phyloP scores from a whole-genome alignment of 2,888 invertebrate species.

The Margaritifera margaritifera region DNA sequence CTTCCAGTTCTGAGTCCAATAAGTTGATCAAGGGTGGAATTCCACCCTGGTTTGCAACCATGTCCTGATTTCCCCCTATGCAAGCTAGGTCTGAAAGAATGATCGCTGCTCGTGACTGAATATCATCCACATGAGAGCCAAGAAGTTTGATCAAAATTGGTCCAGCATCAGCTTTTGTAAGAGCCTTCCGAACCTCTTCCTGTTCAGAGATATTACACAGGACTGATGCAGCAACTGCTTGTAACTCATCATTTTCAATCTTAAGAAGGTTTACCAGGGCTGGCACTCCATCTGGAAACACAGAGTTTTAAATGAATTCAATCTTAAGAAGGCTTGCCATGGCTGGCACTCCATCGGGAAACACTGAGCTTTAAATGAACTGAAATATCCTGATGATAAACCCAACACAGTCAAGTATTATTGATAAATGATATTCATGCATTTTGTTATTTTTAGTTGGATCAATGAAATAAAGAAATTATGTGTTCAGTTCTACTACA shows the following conservation, averaged over 20 bases:
- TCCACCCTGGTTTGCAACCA: conserved; percentile 62
- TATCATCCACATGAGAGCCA: conserved; percentile 65
- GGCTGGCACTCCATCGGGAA: conserved; percentile 66
- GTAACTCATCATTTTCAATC: conserved; percentile 63
- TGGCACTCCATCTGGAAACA: conserved; percentile 62
- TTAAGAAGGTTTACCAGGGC: conserved; percentile 66
- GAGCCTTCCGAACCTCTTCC: conserved; percentile 58
- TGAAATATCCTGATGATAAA: not conserved
- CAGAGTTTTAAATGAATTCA: no score
- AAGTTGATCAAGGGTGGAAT: conserved; percentile 66
- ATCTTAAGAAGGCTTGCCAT: conserved; percentile 63
- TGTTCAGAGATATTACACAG: conserved; percentile 72
- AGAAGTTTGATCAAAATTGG: conserved; percentile 68
- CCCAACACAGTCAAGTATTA: no score
- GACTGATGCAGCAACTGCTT: conserved; percentile 69
- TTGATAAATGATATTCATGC: no score
- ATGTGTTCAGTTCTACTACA: no score
- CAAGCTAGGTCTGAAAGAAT: conserved; percentile 71
- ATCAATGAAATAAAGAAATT: not conserved
- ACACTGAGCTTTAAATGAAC: not conserved
- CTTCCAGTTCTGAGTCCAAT: conserved; percentile 69
- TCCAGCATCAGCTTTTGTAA: conserved; percentile 63
- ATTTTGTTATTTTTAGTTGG: not conserved
- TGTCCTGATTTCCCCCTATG: conserved; percentile 65
- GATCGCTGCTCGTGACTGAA: conserved; percentile 70